Evolutionary conservation across 2,113 vertebrate species (phyloP).

Genomic region (Hemicordylus capensis): DNA sequence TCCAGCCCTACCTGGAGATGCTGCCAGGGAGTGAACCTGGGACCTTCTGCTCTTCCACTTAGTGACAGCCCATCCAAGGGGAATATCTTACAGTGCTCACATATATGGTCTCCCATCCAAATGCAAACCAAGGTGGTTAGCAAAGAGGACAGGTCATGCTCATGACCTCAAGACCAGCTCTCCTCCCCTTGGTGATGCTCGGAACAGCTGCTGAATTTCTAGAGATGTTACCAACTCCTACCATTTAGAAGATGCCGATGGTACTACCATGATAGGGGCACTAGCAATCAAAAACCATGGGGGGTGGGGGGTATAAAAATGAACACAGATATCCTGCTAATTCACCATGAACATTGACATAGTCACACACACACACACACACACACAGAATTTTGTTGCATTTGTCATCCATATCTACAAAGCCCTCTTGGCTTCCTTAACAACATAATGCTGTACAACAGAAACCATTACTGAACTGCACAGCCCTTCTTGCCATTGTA

Average conservation of each 20-base stretch:
- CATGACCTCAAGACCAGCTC: no score
- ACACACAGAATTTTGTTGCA: neutral
- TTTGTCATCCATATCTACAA: neutral
- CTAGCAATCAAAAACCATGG: neutral
- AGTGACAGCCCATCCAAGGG: no score
- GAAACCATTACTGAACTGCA: neutral
- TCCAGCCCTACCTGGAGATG: no score
- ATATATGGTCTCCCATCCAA: no score
- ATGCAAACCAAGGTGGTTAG: no score
- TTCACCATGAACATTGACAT: constrained; percentile 18
- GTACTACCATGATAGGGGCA: neutral
- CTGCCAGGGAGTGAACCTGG: no score
- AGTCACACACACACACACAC: neutral
- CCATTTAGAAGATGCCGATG: neutral
- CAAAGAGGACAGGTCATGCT: no score
- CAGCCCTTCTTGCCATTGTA: neutral
- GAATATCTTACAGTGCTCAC: no score
- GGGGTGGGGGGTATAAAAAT: neutral
- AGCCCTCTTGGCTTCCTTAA: neutral
- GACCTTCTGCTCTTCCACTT: no score
- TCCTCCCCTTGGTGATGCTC: no score
- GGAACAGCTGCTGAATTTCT: neutral
- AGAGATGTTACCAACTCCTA: neutral
- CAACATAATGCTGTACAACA: neutral
- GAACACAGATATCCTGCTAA: constrained; percentile 52